Evolutionary conservation across 2,888 invertebrate species (phyloP).

Genomic region (Rhingia rostrata): DNA sequence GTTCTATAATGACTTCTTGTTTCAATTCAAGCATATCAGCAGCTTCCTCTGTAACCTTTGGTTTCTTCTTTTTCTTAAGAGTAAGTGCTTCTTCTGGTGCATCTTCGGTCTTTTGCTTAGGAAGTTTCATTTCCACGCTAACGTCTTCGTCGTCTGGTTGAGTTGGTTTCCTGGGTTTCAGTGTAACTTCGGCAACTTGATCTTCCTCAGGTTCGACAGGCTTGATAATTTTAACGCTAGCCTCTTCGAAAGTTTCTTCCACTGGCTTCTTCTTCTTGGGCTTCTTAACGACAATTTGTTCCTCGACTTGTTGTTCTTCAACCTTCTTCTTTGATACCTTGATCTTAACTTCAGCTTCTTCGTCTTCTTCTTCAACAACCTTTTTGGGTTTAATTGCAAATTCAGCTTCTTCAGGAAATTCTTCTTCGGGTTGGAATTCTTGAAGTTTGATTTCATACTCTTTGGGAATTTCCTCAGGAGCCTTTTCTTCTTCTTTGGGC

Average conservation of each 20-base stretch:
- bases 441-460: constrained; percentile 49
- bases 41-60: constrained; percentile 79
- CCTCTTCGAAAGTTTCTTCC: constrained; percentile 78
- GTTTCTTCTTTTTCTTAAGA: constrained; percentile 81
- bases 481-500: constrained; percentile 75
- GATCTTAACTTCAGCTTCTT: constrained; percentile 72
- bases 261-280: constrained; percentile 78
- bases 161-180: constrained; percentile 80
- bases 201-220: constrained; percentile 79
- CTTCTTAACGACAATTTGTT: constrained; percentile 78
- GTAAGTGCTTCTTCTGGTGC: constrained; percentile 80
- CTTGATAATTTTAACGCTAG: constrained; percentile 79
- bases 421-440: constrained; percentile 76
- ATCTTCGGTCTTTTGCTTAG: constrained; percentile 80
- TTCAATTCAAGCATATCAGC: constrained; percentile 80
- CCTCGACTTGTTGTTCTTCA: constrained; percentile 78
- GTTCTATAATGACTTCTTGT: constrained; percentile 80
- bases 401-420: constrained; percentile 78
- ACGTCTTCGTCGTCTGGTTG: constrained; percentile 80
- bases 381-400: constrained; percentile 78
- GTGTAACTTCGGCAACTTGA: constrained; percentile 80
- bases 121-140: constrained; percentile 79
- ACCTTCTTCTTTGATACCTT: constrained; percentile 76
- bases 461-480: constrained; percentile 62
- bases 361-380: constrained; percentile 65